Conservation (phyloP, 2,113 vertebrate genomes). For the Falco punctatus region DNA sequence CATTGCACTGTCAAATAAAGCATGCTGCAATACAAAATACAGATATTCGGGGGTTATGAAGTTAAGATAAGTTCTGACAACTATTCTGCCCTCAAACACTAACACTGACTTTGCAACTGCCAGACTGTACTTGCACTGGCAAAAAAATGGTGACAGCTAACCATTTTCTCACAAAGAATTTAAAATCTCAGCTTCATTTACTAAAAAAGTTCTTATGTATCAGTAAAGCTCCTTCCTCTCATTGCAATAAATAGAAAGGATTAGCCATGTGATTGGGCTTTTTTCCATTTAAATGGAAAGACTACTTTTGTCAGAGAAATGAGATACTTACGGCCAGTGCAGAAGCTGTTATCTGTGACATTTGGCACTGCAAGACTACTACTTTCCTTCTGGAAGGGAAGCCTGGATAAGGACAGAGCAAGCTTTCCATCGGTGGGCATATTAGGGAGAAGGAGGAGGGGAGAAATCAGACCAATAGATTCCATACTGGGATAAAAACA, state of each 20-base stretch:
- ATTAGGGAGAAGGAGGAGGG: neutral
- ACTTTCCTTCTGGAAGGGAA: neutral
- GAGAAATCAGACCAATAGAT: neutral
- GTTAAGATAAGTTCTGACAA: neutral
- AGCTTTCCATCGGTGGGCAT: neutral
- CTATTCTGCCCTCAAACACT: neutral
- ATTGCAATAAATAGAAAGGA: neutral
- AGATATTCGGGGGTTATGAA: neutral
- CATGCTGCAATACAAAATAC: neutral
- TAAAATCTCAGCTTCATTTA: neutral
- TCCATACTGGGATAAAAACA: neutral
- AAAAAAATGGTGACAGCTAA: neutral
- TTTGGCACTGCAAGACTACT: fast-evolving
- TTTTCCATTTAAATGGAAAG: neutral
- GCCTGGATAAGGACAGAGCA: neutral
- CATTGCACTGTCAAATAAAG: neutral
- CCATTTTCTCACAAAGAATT: neutral
- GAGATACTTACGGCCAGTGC: neutral
- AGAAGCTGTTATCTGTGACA: neutral
- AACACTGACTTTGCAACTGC: neutral
- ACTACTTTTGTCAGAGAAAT: neutral
- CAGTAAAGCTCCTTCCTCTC: neutral
- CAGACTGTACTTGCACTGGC: neutral
- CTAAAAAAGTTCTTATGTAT: neutral
- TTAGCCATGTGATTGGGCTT: neutral